Evolutionary conservation across 2,797 vertebrate genomes (phyloP).

Genomic region (Sebastes alutus): DNA sequence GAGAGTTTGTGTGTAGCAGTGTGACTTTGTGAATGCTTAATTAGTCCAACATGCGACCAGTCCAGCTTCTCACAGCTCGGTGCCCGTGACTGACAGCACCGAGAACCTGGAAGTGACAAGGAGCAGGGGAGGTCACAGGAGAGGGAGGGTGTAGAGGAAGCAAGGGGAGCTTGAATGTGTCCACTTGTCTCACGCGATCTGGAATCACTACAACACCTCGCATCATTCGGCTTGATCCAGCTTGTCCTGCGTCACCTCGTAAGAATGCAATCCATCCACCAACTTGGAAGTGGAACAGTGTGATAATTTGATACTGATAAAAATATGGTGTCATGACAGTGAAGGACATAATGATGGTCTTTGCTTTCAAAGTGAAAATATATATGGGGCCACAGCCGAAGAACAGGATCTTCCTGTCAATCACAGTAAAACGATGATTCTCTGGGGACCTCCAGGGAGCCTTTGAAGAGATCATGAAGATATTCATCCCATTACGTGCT

Average conservation of each 20-base stretch:
- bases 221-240: slow-evolving; percentile 54
- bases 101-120: slow-evolving; percentile 61
- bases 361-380: slow-evolving; percentile 57
- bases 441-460: slow-evolving; percentile 13
- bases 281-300: slow-evolving; percentile 54
- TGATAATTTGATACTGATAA: slow-evolving; percentile 73
- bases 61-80: slow-evolving; percentile 26
- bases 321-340: slow-evolving; percentile 67
- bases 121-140: slow-evolving; percentile 50
- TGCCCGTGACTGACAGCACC: slow-evolving; percentile 60
- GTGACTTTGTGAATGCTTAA: slow-evolving; percentile 65
- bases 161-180: slow-evolving; percentile 28
- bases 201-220: slow-evolving; percentile 54
- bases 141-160: slow-evolving; percentile 20
- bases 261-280: slow-evolving; percentile 70
- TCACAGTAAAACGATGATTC: slow-evolving; percentile 38
- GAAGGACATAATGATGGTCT: slow-evolving; percentile 60
- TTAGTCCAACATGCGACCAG: slow-evolving; percentile 71
- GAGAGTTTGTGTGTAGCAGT: slow-evolving; percentile 39
- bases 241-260: slow-evolving; percentile 45
- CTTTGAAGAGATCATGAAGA: slow-evolving; percentile 37
- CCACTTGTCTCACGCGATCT: slow-evolving; percentile 76
- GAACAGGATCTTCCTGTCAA: slow-evolving; percentile 37
- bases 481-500: slow-evolving; percentile 30
- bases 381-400: slow-evolving; percentile 57